phyloP scores from a whole-genome alignment of 1,140 invertebrate genomes.

The Helicoverpa zea region DNA sequence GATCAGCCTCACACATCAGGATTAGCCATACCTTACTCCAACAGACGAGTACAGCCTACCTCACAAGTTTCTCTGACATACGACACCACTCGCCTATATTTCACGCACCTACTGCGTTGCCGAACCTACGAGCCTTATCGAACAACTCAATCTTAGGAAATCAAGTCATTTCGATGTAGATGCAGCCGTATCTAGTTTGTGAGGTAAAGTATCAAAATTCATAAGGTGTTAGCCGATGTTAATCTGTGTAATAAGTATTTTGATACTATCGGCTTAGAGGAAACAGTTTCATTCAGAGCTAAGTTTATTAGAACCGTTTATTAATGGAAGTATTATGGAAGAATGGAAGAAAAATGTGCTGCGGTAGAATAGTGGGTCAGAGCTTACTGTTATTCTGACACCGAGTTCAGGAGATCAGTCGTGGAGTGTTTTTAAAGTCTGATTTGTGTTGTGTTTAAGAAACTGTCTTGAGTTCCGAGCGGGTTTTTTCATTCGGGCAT shows the following conservation, averaged over 20 bases:
- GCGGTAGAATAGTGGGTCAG: not conserved
- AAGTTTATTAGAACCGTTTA: conserved; percentile 5
- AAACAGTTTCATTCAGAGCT: conserved; percentile 13
- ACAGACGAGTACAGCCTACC: not conserved
- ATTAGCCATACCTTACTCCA: not conserved
- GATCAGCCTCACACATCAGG: not conserved
- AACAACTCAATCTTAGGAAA: conserved; percentile 37
- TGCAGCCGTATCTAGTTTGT: conserved; percentile 20
- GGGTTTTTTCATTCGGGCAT: not conserved
- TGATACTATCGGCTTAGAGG: conserved; percentile 9
- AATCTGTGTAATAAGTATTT: conserved; percentile 21
- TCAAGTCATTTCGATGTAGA: conserved; percentile 42
- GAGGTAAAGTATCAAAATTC: conserved; percentile 38
- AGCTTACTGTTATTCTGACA: conserved; percentile 23
- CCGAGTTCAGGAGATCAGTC: not conserved
- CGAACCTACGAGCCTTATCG: conserved; percentile 13
- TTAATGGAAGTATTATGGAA: conserved; percentile 2
- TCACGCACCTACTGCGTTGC: conserved; percentile 2
- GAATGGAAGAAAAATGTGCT: conserved; percentile 6
- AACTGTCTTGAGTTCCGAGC: not conserved
- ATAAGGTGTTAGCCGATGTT: conserved; percentile 22
- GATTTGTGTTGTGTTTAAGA: not conserved
- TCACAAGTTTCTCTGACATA: conserved; percentile 1
- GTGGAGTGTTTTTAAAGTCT: not conserved
- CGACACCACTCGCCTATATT: not conserved